Conservation (phyloP, 2,113 vertebrate genomes). For the Corvus cornix region DNA sequence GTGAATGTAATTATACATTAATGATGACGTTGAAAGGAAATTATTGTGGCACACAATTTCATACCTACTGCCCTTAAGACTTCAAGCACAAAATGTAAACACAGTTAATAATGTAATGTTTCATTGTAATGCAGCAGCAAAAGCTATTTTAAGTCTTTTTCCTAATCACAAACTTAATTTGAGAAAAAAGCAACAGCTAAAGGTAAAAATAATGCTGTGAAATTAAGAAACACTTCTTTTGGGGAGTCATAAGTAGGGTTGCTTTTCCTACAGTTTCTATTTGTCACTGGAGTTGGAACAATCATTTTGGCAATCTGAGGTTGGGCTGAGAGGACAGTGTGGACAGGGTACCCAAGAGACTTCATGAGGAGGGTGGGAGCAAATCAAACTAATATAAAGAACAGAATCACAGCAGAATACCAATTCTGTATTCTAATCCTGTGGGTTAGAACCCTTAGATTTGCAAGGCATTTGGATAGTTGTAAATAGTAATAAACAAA, state of each 20-base stretch:
- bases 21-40: neutral
- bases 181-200: neutral
- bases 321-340: neutral
- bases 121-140: neutral
- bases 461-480: neutral
- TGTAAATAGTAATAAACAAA: neutral
- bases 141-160: neutral
- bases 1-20: neutral
- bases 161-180: neutral
- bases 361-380: neutral
- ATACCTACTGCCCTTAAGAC: neutral
- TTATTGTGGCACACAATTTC: neutral
- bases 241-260: neutral
- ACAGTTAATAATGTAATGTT: neutral
- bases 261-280: neutral
- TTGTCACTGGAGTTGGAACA: neutral
- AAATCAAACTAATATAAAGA: neutral
- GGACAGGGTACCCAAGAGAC: neutral
- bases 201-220: neutral
- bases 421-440: neutral
- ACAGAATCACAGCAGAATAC: neutral
- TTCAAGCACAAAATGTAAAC: conserved; percentile 18
- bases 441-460: neutral
- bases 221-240: neutral
- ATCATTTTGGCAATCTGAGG: neutral